Base-by-base conservation (phyloP, 1,140 invertebrate genomes). In the Drosophila chauvacae region DNA sequence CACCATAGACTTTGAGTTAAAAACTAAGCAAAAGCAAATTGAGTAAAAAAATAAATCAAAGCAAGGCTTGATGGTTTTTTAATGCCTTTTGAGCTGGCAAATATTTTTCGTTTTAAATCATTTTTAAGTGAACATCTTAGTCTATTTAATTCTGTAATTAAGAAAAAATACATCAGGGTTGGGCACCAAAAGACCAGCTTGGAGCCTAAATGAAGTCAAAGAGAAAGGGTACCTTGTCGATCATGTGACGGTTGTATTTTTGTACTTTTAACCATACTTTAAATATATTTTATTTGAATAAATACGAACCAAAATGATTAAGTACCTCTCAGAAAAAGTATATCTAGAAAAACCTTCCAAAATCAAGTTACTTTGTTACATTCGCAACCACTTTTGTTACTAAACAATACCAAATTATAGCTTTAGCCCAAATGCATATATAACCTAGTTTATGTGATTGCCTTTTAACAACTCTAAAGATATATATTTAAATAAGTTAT, bases 1-100 rank as follows among this genome's bases (percentile, higher is more conserved):
- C 59, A 51, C 50, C 59, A 69, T 26, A 20, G 28, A 53, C 28
- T 20, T 16, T 65, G 28, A 33, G 13, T 33, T 69, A 11, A 45
- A 35, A 42, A 42, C 13, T 1, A 35, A 35, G 7, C 11, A 53
- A 35, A 53, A 2, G n/a, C 10, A 4, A 18, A 18, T 30, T 33
- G 18, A 30, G 10, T 7, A 3, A 13, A 3, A 7, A 30, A 28
- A 11, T n/a, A 6, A 2, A n/a, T 28, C 14, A n/a, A 0, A 30
- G 4, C 2, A n/a, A 0, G n/a, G 4, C 2, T 28, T 10, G 2
- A 33, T 35, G 26, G 2, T 7, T 33, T 53, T 51, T 51, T 18
- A 33, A 20, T 33, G 10, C n/a, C 3, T 33, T 51, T 53, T 28
- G 0, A 30, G 7, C 7, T 28, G 6, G 6, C 48, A 4, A 18